Conservation (phyloP, 2,797 vertebrate genomes). For the Microctenopoma steveboyesi region DNA sequence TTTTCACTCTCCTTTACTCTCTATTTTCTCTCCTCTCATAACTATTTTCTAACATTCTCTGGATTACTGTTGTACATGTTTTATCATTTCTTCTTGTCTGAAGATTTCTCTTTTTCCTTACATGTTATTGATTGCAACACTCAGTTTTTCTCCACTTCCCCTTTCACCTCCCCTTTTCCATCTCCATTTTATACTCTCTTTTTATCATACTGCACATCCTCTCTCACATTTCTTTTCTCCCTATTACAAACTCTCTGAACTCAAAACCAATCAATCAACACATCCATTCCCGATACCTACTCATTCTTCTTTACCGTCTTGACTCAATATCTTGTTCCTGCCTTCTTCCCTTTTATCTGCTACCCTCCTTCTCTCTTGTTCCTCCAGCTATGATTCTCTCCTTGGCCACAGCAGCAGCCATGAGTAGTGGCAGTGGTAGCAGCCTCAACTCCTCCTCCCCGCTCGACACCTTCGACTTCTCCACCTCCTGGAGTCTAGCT, state of each 20-base stretch:
- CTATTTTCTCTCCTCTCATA: neutral
- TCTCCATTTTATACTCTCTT: neutral
- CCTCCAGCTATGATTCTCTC: conserved; percentile 86
- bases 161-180: neutral
- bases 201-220: neutral
- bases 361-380: neutral
- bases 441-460: conserved; percentile 72
- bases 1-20: neutral
- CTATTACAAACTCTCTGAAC: conserved; percentile 8
- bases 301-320: neutral
- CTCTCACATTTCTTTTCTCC: neutral
- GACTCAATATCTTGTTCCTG: neutral
- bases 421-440: conserved; percentile 81
- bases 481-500: conserved; percentile 70
- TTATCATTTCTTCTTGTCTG: neutral
- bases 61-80: neutral
- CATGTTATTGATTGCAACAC: neutral
- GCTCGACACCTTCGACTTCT: conserved; percentile 68
- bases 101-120: neutral
- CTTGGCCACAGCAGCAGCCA: conserved; percentile 80
- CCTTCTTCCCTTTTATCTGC: neutral
- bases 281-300: neutral
- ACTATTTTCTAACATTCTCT: neutral
- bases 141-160: neutral
- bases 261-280: no score